Conservation (phyloP, 2,888 invertebrate species). For the Strigamia transsilvanica region DNA sequence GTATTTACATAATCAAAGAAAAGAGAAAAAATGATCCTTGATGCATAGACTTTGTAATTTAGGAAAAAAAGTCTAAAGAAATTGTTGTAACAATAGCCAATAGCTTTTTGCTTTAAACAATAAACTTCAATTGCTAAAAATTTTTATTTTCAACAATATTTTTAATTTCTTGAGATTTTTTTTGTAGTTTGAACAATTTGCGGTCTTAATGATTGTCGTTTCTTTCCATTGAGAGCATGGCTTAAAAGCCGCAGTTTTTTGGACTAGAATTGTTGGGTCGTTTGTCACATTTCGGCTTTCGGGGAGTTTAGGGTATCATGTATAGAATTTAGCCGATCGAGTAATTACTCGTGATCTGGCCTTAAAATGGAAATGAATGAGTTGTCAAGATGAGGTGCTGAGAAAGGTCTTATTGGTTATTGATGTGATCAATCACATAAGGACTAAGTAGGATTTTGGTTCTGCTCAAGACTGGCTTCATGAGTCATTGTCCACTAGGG, state of each 20-base stretch:
- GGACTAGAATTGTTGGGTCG: no score
- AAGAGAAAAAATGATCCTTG: conserved; percentile 17
- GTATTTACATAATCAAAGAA: conserved; percentile 30
- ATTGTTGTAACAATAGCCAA: background rate
- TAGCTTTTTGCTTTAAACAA: no score
- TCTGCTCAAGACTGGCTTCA: background rate
- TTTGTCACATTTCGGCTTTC: no score
- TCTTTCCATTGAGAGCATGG: no score
- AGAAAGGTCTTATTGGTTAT: conserved; percentile 36
- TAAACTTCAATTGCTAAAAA: no score
- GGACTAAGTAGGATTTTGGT: conserved; percentile 30
- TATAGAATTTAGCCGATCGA: background rate
- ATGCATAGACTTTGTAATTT: background rate
- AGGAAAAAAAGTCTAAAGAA: background rate
- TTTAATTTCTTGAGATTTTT: no score
- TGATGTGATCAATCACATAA: conserved; percentile 42
- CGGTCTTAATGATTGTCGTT: no score
- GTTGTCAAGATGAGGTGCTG: conserved; percentile 19
- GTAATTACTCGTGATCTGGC: background rate
- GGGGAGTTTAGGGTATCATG: background rate
- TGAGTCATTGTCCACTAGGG: conserved; percentile 49
- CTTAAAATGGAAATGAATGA: conserved; percentile 45
- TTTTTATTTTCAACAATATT: no score
- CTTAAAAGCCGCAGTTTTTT: no score
- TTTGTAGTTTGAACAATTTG: no score